Percentiles rank a stretch among this genome's conserved stretches.
Evolutionary conservation across 2,888 invertebrate genomes (phyloP).

Genomic region (Scotopteryx bipunctaria): DNA sequence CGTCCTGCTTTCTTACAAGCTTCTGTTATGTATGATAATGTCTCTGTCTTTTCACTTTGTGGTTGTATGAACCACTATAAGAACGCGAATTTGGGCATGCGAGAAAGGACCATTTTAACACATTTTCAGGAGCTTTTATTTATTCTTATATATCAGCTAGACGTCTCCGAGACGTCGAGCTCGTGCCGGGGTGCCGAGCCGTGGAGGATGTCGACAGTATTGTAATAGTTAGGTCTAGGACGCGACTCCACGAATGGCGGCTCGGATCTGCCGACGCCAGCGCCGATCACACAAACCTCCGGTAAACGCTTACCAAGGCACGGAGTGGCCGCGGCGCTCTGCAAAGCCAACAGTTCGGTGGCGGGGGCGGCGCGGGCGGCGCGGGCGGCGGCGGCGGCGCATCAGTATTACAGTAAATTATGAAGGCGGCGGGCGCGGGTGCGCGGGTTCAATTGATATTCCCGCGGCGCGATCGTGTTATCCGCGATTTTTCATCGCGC

Average conservation of each 20-base stretch:
- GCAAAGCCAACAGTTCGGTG: slow-evolving; percentile 3
- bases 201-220: no score
- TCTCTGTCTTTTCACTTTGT: no score
- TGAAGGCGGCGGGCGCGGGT: slow-evolving; percentile 10
- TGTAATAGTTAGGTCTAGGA: no score
- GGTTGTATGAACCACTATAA: no score
- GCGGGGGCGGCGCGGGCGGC: not conserved
- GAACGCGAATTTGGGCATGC: no score
- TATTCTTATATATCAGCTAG: no score
- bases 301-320: not conserved
- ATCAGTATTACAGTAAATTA: slow-evolving; percentile 21
- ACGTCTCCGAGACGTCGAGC: no score
- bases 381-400: not conserved
- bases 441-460: slow-evolving; percentile 29
- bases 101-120: no score
- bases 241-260: not conserved
- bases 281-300: not conserved
- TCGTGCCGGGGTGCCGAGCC: no score
- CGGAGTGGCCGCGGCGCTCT: not conserved
- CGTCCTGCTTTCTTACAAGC: no score
- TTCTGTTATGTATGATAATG: no score
- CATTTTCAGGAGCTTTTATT: no score
- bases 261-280: not conserved
- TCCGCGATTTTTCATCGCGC: slow-evolving; percentile 29
- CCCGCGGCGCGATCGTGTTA: slow-evolving; percentile 19